These are phyloP conservation scores for Poecilia latipinna DNA, from an alignment of 2,113 vertebrate genomes.

Conservation along the genomic window DNA sequence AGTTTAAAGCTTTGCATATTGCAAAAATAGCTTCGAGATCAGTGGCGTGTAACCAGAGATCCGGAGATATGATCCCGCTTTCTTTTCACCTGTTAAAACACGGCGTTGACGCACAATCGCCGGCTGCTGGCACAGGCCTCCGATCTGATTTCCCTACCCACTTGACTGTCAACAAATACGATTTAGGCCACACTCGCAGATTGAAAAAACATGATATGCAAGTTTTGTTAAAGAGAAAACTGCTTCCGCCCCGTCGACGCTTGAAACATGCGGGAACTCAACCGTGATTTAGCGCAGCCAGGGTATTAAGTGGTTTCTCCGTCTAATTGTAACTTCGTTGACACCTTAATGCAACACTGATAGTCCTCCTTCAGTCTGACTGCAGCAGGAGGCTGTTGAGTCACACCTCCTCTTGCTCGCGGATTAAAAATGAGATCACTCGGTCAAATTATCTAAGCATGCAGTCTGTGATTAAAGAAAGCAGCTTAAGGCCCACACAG, in stretches of 20 bases:
- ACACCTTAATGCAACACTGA: not conserved
- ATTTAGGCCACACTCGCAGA: constrained; percentile 16
- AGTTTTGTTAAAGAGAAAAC: constrained; percentile 24
- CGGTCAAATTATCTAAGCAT: constrained; percentile 54
- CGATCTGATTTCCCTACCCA: constrained; percentile 50
- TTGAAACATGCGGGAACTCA: constrained; percentile 32
- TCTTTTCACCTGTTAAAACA: constrained; percentile 73
- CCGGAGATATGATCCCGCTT: constrained; percentile 53
- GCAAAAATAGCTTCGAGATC: constrained; percentile 71
- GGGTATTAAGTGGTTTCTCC: not conserved
- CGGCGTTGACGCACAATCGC: constrained; percentile 51
- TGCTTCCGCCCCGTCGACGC: constrained; percentile 11
- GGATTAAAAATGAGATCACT: constrained; percentile 76
- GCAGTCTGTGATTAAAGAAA: constrained; percentile 63
- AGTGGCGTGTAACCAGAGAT: constrained; percentile 63
- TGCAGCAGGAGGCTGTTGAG: constrained; percentile 59
- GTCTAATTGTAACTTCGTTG: constrained; percentile 15
- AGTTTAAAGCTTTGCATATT: constrained; percentile 66
- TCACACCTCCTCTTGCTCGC: constrained; percentile 47
- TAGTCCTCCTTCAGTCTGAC: not conserved
- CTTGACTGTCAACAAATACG: constrained; percentile 43
- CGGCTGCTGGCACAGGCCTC: constrained; percentile 45
- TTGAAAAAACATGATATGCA: constrained; percentile 11
- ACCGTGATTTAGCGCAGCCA: constrained; percentile 60
- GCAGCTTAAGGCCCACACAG: constrained; percentile 61